These are phyloP conservation scores for Melanophora roralis DNA, from an alignment of 2,888 invertebrate genomes.

Conservation along the genomic window DNA sequence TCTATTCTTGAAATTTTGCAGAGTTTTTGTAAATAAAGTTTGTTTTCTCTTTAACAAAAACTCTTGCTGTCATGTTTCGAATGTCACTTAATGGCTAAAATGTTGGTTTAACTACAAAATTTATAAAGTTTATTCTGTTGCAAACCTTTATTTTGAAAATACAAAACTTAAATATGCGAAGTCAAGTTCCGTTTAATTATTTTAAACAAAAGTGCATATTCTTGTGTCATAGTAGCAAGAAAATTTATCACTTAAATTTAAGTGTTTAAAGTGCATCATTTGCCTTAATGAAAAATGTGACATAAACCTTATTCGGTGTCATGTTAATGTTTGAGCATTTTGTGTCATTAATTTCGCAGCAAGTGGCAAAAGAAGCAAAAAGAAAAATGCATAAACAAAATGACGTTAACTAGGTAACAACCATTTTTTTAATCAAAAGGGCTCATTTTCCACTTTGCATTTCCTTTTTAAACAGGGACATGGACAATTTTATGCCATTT, in stretches of 20 bases:
- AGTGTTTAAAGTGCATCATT: background rate
- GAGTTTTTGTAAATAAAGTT: background rate
- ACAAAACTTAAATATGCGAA: background rate
- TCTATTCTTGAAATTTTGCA: background rate
- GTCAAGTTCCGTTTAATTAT: background rate
- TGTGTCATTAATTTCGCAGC: background rate
- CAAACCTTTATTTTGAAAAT: background rate
- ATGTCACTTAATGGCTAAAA: conserved; percentile 8
- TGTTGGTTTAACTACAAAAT: conserved; percentile 2
- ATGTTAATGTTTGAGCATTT: background rate
- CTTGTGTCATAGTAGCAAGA: background rate
- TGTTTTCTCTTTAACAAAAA: background rate
- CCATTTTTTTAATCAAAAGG: conserved; percentile 1
- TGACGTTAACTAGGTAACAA: conserved; percentile 12
- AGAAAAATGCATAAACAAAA: background rate
- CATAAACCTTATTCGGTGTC: conserved; percentile 2
- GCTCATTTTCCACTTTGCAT: background rate
- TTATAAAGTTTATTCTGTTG: background rate
- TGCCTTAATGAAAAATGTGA: background rate
- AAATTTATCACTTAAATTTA: background rate
- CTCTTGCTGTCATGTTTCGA: background rate
- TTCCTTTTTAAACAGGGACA: background rate
- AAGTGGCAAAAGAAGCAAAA: background rate
- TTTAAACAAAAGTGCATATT: background rate
- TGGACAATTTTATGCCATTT: too few species aligned